Evolutionary conservation across 2,797 vertebrate species (phyloP).

Genomic region (Argya squamiceps): DNA sequence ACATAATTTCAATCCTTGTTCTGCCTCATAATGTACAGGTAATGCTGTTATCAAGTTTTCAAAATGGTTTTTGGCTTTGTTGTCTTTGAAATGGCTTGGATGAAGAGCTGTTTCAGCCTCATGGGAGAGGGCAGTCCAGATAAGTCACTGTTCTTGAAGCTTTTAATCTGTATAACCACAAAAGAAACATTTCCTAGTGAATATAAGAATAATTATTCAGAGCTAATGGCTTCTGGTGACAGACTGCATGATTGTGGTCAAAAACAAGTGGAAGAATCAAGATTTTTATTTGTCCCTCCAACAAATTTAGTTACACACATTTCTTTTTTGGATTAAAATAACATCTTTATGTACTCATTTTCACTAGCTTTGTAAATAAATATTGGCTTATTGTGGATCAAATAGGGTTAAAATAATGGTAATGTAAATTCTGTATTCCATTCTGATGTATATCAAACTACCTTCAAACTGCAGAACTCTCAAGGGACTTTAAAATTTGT

Average conservation of each 20-base stretch:
- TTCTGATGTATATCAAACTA: neutral
- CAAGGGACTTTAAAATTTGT: neutral
- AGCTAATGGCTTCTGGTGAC: rapidly evolving
- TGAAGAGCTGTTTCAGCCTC: neutral
- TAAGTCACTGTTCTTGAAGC: neutral
- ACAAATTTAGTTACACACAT: neutral
- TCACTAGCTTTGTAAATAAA: neutral
- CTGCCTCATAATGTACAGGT: rapidly evolving
- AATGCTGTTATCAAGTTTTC: neutral
- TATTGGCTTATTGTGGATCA: neutral
- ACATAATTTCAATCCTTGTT: neutral
- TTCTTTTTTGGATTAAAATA: neutral
- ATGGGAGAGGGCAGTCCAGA: rapidly evolving
- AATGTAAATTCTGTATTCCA: neutral
- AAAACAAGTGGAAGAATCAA: neutral
- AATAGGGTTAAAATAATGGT: neutral
- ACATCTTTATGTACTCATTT: neutral
- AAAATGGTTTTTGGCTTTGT: rapidly evolving
- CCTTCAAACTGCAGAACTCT: neutral
- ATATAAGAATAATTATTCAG: neutral
- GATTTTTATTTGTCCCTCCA: neutral
- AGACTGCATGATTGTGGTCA: neutral
- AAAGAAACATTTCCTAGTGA: neutral
- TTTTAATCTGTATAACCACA: neutral
- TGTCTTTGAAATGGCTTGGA: neutral